A percentile compares a stretch with the other conserved stretches of the same genome.
Conservation (phyloP, 2,888 invertebrate species). For the Heliconius sara region DNA sequence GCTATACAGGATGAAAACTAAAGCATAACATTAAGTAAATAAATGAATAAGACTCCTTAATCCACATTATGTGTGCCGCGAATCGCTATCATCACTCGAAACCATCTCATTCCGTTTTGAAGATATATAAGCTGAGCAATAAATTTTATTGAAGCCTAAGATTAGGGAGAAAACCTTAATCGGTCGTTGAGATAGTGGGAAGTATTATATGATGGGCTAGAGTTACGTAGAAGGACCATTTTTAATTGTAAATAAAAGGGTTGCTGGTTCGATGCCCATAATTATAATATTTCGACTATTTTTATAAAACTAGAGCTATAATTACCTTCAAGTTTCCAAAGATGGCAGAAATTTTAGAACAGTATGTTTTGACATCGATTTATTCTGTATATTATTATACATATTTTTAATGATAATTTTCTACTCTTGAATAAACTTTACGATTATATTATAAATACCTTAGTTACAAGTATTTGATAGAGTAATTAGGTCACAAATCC, state of each 20-base stretch:
- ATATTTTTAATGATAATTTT: too few relatives aligned
- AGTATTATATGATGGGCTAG: not conserved
- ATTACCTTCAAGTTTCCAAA: not conserved
- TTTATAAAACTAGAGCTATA: too few relatives aligned
- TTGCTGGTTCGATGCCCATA: not conserved
- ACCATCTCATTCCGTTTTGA: conserved; percentile 46
- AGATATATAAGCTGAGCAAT: conserved; percentile 49
- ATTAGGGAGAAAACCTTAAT: conserved; percentile 46
- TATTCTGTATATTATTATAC: too few relatives aligned
- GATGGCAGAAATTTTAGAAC: not conserved
- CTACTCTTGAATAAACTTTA: too few relatives aligned
- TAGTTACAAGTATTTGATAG: too few relatives aligned
- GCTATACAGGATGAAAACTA: not conserved
- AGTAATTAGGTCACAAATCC: too few relatives aligned
- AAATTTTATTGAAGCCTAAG: conserved; percentile 47
- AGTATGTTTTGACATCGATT: not conserved
- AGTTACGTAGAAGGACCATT: not conserved
- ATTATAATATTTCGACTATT: not conserved
- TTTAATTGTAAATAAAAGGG: not conserved
- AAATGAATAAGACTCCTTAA: conserved; percentile 20
- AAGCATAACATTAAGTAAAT: not conserved
- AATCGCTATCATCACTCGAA: conserved; percentile 37
- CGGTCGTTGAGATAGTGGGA: conserved; percentile 40
- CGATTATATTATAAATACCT: too few relatives aligned
- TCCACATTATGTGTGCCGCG: conserved; percentile 38